These are phyloP conservation scores for Poecile montanus DNA, from an alignment of 2,797 vertebrate genomes.

Conservation along the genomic window DNA sequence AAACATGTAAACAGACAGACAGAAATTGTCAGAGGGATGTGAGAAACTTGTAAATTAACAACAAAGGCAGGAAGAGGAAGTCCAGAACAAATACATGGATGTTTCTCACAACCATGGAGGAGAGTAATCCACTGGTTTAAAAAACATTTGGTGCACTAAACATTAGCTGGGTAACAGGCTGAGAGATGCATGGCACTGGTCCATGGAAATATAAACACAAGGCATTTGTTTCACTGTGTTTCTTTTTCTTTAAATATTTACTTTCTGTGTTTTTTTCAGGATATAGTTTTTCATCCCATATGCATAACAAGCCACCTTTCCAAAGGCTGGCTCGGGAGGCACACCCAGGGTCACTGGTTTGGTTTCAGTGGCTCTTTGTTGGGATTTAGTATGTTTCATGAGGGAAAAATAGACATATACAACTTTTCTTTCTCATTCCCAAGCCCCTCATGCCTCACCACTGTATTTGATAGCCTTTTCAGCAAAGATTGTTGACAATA, in stretches of 20 bases:
- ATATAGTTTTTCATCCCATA: conserved; percentile 63
- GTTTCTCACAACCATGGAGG: conserved; percentile 45
- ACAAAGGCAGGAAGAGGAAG: conserved; percentile 67
- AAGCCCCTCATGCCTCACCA: not conserved
- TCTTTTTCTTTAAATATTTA: conserved; percentile 78
- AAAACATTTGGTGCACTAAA: conserved; percentile 62
- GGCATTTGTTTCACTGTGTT: conserved; percentile 64
- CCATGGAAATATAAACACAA: conserved; percentile 69
- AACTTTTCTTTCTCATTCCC: not conserved
- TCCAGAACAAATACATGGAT: conserved; percentile 64
- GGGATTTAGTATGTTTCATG: not conserved
- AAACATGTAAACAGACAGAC: conserved; percentile 71
- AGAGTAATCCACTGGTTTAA: conserved; percentile 59
- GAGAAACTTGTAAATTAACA: conserved; percentile 74
- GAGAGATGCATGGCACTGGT: conserved; percentile 60
- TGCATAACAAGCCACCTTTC: conserved; percentile 56
- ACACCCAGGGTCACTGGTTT: not conserved
- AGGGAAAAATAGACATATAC: not conserved
- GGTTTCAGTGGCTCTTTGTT: not conserved
- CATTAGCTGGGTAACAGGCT: conserved; percentile 30
- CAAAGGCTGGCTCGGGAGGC: not conserved
- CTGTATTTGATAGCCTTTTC: not conserved
- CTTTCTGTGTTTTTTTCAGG: conserved; percentile 67
- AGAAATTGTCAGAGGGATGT: conserved; percentile 51
- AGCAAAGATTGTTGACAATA: not conserved